Conservation (phyloP, 2,113 vertebrate genomes). For the Ranitomeya imitator region DNA sequence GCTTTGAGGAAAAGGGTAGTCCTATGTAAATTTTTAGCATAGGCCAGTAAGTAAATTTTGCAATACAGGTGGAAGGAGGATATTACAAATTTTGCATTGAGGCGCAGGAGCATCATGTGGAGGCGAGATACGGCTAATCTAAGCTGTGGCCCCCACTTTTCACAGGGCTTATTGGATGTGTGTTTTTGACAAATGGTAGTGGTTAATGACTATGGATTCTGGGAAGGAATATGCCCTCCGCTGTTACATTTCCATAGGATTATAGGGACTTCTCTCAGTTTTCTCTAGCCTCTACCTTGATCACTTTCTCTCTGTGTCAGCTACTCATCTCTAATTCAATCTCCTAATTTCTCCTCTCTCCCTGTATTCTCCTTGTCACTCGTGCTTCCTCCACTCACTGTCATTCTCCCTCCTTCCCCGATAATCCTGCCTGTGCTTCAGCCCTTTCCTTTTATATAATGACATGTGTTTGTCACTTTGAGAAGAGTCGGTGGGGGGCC, state of each 20-base stretch:
- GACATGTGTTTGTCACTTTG: constrained; percentile 58
- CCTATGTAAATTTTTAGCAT: too few relatives aligned
- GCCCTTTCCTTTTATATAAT: constrained; percentile 47
- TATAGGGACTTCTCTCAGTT: background rate
- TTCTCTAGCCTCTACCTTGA: background rate
- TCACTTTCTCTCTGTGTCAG: constrained; percentile 5
- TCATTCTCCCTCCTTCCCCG: constrained; percentile 47
- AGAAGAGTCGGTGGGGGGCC: constrained; percentile 41
- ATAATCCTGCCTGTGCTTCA: constrained; percentile 49
- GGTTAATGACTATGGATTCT: background rate
- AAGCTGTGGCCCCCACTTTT: background rate
- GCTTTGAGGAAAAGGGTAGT: too few relatives aligned
- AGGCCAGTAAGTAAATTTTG: too few relatives aligned
- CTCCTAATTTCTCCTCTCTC: constrained; percentile 11
- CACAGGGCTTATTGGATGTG: background rate
- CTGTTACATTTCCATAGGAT: background rate
- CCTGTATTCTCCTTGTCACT: constrained; percentile 29
- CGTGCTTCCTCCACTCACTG: constrained; percentile 11
- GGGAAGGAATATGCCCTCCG: background rate
- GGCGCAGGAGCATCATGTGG: background rate
- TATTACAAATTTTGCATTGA: background rate
- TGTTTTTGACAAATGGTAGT: background rate
- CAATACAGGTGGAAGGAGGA: too few relatives aligned
- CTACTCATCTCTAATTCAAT: constrained; percentile 32
- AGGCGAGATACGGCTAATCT: background rate